phyloP scores from a whole-genome alignment of 2,797 vertebrate genomes.

The Manis crassicaudata region DNA sequence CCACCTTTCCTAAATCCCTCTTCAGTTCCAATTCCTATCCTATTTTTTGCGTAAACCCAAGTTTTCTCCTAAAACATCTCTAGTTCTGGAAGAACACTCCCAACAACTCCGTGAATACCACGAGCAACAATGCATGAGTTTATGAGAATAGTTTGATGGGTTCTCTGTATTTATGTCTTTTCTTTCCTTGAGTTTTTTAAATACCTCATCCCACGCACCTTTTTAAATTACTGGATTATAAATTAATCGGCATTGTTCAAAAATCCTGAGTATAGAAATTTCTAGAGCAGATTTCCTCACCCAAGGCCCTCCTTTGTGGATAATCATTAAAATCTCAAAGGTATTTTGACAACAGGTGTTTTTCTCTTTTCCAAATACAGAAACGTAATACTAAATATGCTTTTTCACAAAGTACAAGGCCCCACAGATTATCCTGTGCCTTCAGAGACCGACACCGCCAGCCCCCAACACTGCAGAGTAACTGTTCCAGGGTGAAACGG shows the following conservation, averaged over 20 bases:
- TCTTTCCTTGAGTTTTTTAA: background rate
- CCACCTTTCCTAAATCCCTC: background rate
- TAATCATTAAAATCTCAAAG: slow-evolving; percentile 3
- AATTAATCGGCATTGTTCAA: background rate
- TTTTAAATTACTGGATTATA: background rate
- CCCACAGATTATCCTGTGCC: background rate
- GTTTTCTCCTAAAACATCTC: background rate
- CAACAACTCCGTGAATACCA: background rate
- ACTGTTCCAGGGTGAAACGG: accelerated
- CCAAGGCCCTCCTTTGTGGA: background rate
- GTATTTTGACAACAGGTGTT: background rate
- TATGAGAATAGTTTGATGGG: background rate
- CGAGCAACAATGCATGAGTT: background rate
- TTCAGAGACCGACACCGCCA: background rate
- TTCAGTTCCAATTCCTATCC: background rate
- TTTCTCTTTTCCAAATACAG: slow-evolving; percentile 17
- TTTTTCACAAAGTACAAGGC: background rate
- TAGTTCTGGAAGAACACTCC: background rate
- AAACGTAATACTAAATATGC: background rate
- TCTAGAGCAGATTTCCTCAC: slow-evolving; percentile 18
- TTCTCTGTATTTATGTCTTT: background rate
- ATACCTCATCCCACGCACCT: background rate
- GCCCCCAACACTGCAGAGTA: background rate
- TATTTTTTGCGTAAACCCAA: slow-evolving; percentile 24
- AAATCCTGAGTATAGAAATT: background rate